phyloP scores from a whole-genome alignment of 2,797 vertebrate genomes.

The Fratercula arctica region DNA sequence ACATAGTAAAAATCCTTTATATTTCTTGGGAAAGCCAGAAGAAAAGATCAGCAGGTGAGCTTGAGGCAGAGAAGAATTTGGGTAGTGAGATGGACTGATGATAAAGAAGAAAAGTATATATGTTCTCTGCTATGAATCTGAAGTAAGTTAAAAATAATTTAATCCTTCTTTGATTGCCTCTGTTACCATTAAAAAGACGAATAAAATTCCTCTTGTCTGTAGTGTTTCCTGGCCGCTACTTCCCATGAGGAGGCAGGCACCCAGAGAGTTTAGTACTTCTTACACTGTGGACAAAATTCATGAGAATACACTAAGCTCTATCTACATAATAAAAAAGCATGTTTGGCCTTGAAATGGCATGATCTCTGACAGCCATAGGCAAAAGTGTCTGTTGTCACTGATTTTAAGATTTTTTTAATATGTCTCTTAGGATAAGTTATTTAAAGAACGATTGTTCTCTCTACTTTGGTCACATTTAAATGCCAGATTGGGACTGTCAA shows the following conservation, averaged over 20 bases:
- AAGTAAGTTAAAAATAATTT: background rate
- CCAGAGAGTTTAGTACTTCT: background rate
- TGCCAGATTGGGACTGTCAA: background rate
- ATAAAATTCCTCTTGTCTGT: background rate
- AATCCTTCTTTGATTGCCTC: background rate
- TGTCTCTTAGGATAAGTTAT: background rate
- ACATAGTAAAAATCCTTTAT: background rate
- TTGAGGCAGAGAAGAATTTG: background rate
- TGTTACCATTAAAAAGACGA: background rate
- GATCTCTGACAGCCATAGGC: background rate
- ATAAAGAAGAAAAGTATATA: background rate
- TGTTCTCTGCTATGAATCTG: background rate
- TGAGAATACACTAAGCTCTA: background rate
- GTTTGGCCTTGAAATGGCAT: background rate
- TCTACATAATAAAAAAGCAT: background rate
- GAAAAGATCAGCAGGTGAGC: background rate
- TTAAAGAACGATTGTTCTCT: constrained; percentile 29
- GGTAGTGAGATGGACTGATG: background rate
- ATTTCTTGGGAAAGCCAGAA: background rate
- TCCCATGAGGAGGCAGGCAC: background rate
- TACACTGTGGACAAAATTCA: background rate
- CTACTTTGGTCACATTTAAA: constrained; percentile 26
- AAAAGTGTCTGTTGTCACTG: background rate
- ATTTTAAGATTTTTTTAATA: background rate
- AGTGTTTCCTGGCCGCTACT: background rate